Evolutionary conservation across 2,888 invertebrate species (phyloP).

Genomic region (Saturnia pavonia): DNA sequence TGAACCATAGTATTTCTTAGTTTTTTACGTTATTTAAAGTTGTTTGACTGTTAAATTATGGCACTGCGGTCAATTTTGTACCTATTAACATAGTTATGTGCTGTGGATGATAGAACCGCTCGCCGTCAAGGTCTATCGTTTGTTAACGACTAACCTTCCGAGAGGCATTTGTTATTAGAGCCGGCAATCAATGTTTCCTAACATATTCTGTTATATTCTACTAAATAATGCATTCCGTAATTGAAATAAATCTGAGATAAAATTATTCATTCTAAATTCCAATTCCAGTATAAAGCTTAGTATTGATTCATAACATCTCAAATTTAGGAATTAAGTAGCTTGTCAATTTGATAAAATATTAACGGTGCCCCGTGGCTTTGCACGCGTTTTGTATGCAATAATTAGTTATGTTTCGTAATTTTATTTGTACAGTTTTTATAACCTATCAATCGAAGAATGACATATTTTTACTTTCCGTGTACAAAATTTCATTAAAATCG

Average conservation of each 20-base stretch:
- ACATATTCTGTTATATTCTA: slow-evolving; percentile 30
- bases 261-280: neutral
- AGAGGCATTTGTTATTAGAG: slow-evolving; percentile 57
- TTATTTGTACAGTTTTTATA: too few relatives aligned
- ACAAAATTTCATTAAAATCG: too few relatives aligned
- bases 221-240: slow-evolving; percentile 17
- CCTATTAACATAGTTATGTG: slow-evolving; percentile 18
- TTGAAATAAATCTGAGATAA: slow-evolving; percentile 8
- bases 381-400: too few relatives aligned
- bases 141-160: slow-evolving; percentile 48
- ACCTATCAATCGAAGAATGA: too few relatives aligned
- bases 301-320: neutral
- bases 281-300: neutral
- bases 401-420: too few relatives aligned
- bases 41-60: neutral
- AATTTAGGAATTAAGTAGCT: too few relatives aligned
- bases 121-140: slow-evolving; percentile 46
- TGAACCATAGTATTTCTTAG: too few relatives aligned
- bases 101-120: slow-evolving; percentile 50
- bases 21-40: neutral
- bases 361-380: too few relatives aligned
- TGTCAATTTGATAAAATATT: too few relatives aligned
- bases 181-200: slow-evolving; percentile 49
- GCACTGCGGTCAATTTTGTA: slow-evolving; percentile 10
- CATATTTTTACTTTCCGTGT: too few relatives aligned